A percentile compares a stretch with the other conserved stretches of the same genome.
These are phyloP conservation scores for Bergia sp. DNA, from an alignment of 92 coral and sea anemone genomes.

Conservation along the genomic window DNA sequence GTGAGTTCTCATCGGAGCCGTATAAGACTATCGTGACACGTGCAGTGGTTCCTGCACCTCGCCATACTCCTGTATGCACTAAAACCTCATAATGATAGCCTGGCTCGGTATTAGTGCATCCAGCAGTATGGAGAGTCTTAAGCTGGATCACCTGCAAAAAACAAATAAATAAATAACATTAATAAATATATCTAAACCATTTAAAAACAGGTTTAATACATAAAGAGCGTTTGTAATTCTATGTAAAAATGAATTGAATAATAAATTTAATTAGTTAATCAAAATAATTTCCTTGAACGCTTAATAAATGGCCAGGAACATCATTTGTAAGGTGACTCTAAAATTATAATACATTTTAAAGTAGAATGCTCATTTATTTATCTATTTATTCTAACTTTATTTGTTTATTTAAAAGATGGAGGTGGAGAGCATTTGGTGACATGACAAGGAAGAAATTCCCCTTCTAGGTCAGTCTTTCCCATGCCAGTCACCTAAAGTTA, in stretches of 20 bases:
- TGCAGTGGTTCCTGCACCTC: conserved; percentile 39
- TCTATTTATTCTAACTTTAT: neutral
- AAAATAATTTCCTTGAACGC: conserved; percentile 5
- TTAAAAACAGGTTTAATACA: conserved; percentile 5
- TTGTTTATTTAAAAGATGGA: conserved; percentile 8
- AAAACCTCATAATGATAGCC: conserved; percentile 30
- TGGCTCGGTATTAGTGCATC: neutral
- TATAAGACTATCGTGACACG: neutral
- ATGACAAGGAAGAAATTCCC: neutral
- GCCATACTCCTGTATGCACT: conserved; percentile 39
- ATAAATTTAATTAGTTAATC: conserved; percentile 8
- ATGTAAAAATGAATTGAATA: conserved; percentile 4
- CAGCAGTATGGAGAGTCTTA: conserved; percentile 16
- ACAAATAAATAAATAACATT: conserved; percentile 7
- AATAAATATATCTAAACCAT: conserved; percentile 8
- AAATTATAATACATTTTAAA: conserved; percentile 3
- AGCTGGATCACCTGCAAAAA: conserved; percentile 2
- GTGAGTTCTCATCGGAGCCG: conserved; percentile 24
- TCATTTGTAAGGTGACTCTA: conserved; percentile 10
- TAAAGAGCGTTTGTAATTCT: neutral
- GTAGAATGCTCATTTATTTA: conserved; percentile 12
- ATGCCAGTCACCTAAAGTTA: conserved; percentile 4
- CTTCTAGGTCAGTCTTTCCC: conserved; percentile 9
- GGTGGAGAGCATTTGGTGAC: neutral
- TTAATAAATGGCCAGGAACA: conserved; percentile 6